Evolutionary conservation across 2,888 invertebrate species (phyloP).

Genomic region (Lasioglossum villosulum): DNA sequence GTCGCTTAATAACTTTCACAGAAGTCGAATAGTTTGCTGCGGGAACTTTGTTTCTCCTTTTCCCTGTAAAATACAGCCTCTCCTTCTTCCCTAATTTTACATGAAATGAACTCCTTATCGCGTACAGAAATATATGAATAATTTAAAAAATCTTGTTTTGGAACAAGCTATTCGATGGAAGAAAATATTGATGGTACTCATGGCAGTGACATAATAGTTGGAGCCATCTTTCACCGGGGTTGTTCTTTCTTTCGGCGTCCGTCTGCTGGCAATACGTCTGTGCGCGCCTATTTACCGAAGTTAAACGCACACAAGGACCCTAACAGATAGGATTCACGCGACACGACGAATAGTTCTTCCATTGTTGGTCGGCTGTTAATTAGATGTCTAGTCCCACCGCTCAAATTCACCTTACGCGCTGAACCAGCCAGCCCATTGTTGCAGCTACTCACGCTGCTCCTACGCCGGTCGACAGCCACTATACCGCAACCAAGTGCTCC

Average conservation of each 20-base stretch:
- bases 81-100: background rate
- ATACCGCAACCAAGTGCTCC: slow-evolving; percentile 68
- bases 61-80: background rate
- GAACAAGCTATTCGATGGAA: background rate
- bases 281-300: slow-evolving; percentile 33
- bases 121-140: background rate
- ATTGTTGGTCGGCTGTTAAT: slow-evolving; percentile 83
- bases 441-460: slow-evolving; percentile 59
- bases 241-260: slow-evolving; percentile 34
- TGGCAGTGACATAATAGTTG: background rate
- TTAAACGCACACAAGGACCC: slow-evolving; percentile 49
- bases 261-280: slow-evolving; percentile 27
- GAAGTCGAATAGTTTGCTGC: background rate
- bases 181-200: background rate
- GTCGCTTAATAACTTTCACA: background rate
- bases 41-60: background rate
- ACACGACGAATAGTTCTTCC: slow-evolving; percentile 81
- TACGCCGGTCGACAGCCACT: slow-evolving; percentile 63
- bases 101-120: background rate
- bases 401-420: slow-evolving; percentile 81
- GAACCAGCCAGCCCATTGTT: slow-evolving; percentile 70
- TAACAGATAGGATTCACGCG: slow-evolving; percentile 80
- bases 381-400: slow-evolving; percentile 83
- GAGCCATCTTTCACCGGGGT: background rate
- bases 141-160: background rate